Base-by-base conservation (phyloP, 2,797 vertebrate species). In the Alectoris magna region DNA sequence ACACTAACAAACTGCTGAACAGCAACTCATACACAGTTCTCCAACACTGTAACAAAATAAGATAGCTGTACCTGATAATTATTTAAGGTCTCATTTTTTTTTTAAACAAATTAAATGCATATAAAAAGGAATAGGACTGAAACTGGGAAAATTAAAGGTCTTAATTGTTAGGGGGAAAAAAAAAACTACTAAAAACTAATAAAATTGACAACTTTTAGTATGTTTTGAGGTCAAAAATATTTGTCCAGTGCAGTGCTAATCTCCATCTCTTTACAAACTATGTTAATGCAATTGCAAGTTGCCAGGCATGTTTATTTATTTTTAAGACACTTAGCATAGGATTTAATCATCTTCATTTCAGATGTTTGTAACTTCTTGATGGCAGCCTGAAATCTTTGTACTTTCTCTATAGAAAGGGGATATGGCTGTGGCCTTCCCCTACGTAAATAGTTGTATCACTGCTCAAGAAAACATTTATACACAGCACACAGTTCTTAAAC, bases 21-120 rank as follows among this genome's bases (percentile, higher is more conserved):
- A 43, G 27, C 80, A 94, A 88, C 71, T 88, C 62, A 73, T 43
- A 27, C 87, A 90, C 78, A 91, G 73, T 64, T 87, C 59, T 76
- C 91, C 55, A 48, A 31, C 41, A 26, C 10, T 8, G 29, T 43
- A 71, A 78, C 39, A 62, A 66, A 64, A 48, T 4, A 11, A 70
- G n/a, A 39, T 43, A 63, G 41, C 62, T 68, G 56, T 43, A 83
- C 58, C 43, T 41, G 15, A 6, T 83, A 34, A 24, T 44, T 64
- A 74, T 27, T 87, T 83, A 80, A 62, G 53, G 84, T 84, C 74
- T 84, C 21, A 39, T 44, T 92, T 91, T 64, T 91, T 64, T 64
- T 31, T 44, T 17, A n/a, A 13, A 64, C 41, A 36, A 49, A 48
- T 39, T 84, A 27, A 59, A 66, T 86, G 39, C 27, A 76, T 14